Evolutionary conservation across 2,113 vertebrate genomes (phyloP).

Genomic region (Cranoglanis bouderius): DNA sequence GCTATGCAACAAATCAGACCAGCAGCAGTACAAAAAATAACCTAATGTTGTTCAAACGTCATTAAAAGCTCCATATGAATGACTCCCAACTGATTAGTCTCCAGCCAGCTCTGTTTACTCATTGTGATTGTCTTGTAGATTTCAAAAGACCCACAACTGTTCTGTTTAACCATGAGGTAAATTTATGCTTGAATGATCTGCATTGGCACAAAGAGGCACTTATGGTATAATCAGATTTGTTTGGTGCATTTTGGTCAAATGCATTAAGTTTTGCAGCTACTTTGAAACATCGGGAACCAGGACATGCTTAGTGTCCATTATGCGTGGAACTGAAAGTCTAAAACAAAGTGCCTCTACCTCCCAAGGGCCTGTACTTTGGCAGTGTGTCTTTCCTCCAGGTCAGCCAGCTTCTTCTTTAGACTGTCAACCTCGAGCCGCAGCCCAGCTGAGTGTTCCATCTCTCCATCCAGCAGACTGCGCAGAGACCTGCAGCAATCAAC

Average conservation of each 20-base stretch:
- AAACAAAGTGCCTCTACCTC: conserved; percentile 70
- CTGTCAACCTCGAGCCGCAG: conserved; percentile 88
- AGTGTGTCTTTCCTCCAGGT: conserved; percentile 88
- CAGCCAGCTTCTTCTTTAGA: conserved; percentile 81
- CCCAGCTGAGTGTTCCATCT: conserved; percentile 94
- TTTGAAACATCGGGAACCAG: neutral
- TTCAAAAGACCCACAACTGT: neutral
- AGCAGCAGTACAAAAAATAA: neutral
- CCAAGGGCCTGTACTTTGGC: conserved; percentile 88
- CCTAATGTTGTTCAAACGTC: neutral
- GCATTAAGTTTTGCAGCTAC: neutral
- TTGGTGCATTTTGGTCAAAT: neutral
- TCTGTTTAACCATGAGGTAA: neutral
- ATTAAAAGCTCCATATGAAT: neutral
- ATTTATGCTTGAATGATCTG: neutral
- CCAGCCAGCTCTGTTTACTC: neutral
- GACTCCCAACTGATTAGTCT: neutral
- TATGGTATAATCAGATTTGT: neutral
- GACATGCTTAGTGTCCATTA: neutral
- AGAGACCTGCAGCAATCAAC: conserved; percentile 79
- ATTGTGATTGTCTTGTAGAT: neutral
- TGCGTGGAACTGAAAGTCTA: neutral
- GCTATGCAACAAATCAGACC: neutral
- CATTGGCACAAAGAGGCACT: neutral
- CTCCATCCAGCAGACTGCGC: conserved; percentile 87